Percentiles rank a stretch among this genome's conserved stretches.
phyloP scores from a whole-genome alignment of 2,113 vertebrate genomes.

The Pterophyllum scalare region DNA sequence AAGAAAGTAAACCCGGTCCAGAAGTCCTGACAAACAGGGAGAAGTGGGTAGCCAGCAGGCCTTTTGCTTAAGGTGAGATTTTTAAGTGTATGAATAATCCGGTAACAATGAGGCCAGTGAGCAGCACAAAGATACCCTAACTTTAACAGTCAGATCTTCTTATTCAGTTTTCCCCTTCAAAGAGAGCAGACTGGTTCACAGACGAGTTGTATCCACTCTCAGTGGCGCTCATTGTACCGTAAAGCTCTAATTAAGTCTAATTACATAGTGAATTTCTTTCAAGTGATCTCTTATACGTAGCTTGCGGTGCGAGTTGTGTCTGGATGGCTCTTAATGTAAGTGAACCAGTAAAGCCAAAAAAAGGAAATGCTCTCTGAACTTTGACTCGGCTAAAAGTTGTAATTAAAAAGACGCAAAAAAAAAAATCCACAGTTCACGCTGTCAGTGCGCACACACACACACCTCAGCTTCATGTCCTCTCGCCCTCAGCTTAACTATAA shows the following conservation, averaged over 20 bases:
- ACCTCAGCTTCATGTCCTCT: constrained; percentile 15
- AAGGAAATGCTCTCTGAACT: background rate
- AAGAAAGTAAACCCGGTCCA: background rate
- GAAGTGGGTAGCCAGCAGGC: background rate
- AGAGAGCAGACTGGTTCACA: background rate
- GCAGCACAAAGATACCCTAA: background rate
- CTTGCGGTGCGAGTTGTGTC: background rate
- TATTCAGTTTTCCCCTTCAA: background rate
- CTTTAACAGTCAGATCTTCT: background rate
- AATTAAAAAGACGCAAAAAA: constrained; percentile 6
- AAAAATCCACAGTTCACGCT: background rate
- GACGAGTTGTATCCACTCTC: background rate
- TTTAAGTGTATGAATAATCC: background rate
- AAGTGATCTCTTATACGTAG: background rate
- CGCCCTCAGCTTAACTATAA: constrained; percentile 38
- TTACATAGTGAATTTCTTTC: constrained; percentile 2
- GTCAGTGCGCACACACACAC: background rate
- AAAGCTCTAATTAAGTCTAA: background rate
- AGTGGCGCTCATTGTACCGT: background rate
- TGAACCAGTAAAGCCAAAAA: background rate
- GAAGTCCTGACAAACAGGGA: background rate
- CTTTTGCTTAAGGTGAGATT: background rate
- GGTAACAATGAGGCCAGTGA: background rate
- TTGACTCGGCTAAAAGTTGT: constrained; percentile 13
- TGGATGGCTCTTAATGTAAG: background rate